Evolutionary conservation across 2,797 vertebrate species (phyloP), one percentile per base, ranked within the genome.

Genomic region (Stomatorhinus walkeri): DNA sequence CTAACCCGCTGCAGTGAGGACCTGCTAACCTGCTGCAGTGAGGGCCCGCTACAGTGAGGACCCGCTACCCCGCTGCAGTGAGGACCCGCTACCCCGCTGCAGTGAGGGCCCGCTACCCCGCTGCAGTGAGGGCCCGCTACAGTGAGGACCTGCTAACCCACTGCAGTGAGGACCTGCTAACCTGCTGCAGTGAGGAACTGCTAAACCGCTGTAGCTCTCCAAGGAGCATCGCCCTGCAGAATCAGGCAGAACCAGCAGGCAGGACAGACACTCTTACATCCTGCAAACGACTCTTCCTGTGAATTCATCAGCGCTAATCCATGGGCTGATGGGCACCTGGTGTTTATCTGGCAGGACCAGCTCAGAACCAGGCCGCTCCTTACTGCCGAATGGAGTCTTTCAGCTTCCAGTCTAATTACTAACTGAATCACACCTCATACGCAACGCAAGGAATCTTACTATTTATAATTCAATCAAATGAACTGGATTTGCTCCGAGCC

Each of bases 401-500:
- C 10, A 59, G 49, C 85, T 59, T 87, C 51, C 28, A 19, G 22
- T n/a, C 49, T n/a, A 40, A 56, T 56, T 87, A 19, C 48, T 56
- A 9, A 56, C 52, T 40, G 85, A 87, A 10, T 56, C 49, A 87
- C 85, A 59, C 14, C 85, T 87, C 28, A 52, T 16, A 32, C 28
- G 12, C 22, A 16, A 86, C 24, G 2, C 49, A 52, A 54, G 48
- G 48, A 19, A 40, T 87, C 85, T 7, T 52, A 56, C 85, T 59
- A 56, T 87, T 51, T 51, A 84, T 84, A 84, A 48, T 84, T 28
- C n/a, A 22, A 24, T 84, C 48, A 79, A 79, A 79, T 79, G 40
- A 79, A 19, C 72, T 6, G 40, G 72, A 79, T 40, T 28, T 79
- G 72, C 40, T 3, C 72, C 36, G 3, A 79, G 40, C 72, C 32